A percentile compares a stretch with the other conserved stretches of the same genome.
These are phyloP conservation scores for Bombus turneri DNA, from an alignment of 1,140 invertebrate species.

Conservation along the genomic window DNA sequence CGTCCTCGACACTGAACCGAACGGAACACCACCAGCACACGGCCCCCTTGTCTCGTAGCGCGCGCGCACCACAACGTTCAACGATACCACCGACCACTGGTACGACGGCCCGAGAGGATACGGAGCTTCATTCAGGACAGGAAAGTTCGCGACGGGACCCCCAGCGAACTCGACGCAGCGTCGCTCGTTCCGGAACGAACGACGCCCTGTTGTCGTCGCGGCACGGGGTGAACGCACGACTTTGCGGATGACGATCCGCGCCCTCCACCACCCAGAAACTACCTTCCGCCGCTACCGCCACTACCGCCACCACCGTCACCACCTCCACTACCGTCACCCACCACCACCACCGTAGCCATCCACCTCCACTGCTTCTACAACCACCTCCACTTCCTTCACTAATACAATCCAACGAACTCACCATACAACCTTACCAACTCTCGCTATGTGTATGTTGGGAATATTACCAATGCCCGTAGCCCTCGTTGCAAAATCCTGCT, in stretches of 20 bases:
- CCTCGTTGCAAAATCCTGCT: constrained; percentile 18
- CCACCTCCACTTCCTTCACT: constrained; percentile 55
- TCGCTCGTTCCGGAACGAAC: constrained; percentile 68
- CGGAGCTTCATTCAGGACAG: neutral
- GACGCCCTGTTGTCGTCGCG: constrained; percentile 71
- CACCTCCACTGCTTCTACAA: constrained; percentile 52
- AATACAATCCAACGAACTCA: constrained; percentile 30
- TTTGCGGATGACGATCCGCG: constrained; percentile 71
- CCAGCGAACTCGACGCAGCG: constrained; percentile 55
- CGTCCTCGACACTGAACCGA: neutral
- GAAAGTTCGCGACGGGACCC: constrained; percentile 44
- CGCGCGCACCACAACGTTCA: neutral
- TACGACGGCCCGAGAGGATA: neutral
- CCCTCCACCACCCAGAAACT: constrained; percentile 71
- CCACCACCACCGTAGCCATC: constrained; percentile 34
- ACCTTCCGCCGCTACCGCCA: constrained; percentile 61
- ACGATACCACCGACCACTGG: neutral
- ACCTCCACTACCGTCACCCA: neutral
- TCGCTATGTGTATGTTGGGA: neutral
- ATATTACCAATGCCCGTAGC: constrained; percentile 2
- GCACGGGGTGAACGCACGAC: constrained; percentile 71
- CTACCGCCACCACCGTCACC: constrained; percentile 15
- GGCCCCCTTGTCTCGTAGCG: neutral
- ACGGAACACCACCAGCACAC: neutral
- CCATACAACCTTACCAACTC: neutral